Evolutionary conservation across 2,888 invertebrate genomes (phyloP).

Genomic region (Bimastos eiseni): DNA sequence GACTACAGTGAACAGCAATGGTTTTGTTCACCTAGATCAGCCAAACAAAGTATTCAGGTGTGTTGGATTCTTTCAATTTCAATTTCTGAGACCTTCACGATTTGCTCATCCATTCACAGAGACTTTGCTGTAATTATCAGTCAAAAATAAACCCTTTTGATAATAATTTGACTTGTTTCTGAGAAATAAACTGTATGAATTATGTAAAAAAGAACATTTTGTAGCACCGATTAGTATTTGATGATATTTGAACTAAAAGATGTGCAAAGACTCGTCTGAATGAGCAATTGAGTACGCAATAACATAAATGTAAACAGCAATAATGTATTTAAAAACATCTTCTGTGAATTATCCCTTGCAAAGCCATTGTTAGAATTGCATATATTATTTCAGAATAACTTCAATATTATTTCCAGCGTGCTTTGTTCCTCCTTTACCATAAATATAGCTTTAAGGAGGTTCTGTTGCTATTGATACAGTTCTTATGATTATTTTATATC

Average conservation of each 20-base stretch:
- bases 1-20: not conserved
- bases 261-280: not conserved
- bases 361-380: not conserved
- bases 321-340: not conserved
- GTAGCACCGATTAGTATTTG: not conserved
- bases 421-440: not conserved
- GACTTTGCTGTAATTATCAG: not conserved
- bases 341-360: not conserved
- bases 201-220: not conserved
- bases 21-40: conserved; percentile 27
- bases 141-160: not conserved
- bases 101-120: not conserved
- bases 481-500: not conserved
- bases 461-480: not conserved
- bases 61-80: not conserved
- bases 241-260: not conserved
- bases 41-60: conserved; percentile 31
- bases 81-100: not conserved
- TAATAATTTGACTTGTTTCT: not conserved
- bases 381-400: conserved; percentile 1
- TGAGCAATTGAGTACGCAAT: not conserved
- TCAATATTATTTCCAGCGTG: not conserved
- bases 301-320: not conserved
- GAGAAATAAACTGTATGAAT: not conserved
- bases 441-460: no score